A percentile compares a stretch with the other conserved stretches of the same genome.
These are phyloP conservation scores for Paraplagusia blochii DNA, from an alignment of 2,113 vertebrate species.

Conservation along the genomic window DNA sequence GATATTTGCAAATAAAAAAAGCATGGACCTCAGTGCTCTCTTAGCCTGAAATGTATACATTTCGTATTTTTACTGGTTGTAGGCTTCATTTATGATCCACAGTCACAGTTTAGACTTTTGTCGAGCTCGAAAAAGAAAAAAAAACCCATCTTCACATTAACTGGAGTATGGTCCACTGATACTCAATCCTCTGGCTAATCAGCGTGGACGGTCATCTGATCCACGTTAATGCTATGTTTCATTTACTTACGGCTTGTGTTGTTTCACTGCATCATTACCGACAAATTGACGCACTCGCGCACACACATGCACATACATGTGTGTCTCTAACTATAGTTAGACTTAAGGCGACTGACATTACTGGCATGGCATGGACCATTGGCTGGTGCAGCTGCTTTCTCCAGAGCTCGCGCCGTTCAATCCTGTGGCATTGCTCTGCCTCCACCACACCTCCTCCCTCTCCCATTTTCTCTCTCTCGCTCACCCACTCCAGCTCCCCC, in stretches of 20 bases:
- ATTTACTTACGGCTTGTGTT: constrained; percentile 30
- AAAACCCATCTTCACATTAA: too few relatives aligned
- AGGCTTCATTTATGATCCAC: too few relatives aligned
- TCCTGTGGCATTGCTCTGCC: constrained; percentile 65
- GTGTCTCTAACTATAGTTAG: constrained; percentile 90
- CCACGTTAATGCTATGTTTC: constrained; percentile 19
- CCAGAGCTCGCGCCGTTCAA: constrained; percentile 77
- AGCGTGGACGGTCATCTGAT: constrained; percentile 9
- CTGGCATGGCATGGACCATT: constrained; percentile 87
- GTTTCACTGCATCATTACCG: constrained; percentile 17
- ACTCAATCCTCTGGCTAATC: constrained; percentile 26
- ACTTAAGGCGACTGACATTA: constrained; percentile 84
- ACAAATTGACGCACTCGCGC: constrained; percentile 15
- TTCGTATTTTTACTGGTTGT: too few relatives aligned
- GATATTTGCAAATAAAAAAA: too few relatives aligned
- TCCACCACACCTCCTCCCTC: constrained; percentile 32
- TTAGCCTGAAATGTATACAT: too few relatives aligned
- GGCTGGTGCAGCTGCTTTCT: constrained; percentile 91
- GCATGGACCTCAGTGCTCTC: too few relatives aligned
- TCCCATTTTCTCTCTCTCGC: constrained; percentile 12
- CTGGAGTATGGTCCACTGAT: neutral
- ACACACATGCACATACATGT: constrained; percentile 41
- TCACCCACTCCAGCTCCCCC: constrained; percentile 6
- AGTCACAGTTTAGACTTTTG: too few relatives aligned
- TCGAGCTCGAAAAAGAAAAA: too few relatives aligned